Evolutionary conservation across 1,140 invertebrate species (phyloP).

Genomic region (Drosophila funebris): DNA sequence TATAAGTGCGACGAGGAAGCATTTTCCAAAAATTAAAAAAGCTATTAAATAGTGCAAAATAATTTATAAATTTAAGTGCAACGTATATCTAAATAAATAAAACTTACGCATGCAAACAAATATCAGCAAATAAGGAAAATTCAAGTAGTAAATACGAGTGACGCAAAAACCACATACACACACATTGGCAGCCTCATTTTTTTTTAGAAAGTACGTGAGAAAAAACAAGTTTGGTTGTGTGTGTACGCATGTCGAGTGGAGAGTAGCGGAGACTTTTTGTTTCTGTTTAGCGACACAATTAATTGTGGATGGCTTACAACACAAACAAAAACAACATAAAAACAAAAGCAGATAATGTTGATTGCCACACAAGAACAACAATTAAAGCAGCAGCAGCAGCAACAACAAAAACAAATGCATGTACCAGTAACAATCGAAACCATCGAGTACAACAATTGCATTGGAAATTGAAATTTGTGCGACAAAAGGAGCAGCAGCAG

Average conservation of each 20-base stretch:
- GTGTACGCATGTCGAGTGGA: slow-evolving; percentile 60
- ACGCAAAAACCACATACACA: slow-evolving; percentile 49
- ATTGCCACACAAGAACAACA: slow-evolving; percentile 45
- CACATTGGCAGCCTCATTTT: slow-evolving; percentile 43
- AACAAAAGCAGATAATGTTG: slow-evolving; percentile 56
- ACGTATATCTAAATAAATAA: slow-evolving; percentile 42
- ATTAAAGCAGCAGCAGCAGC: slow-evolving; percentile 43
- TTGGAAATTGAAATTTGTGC: slow-evolving; percentile 77
- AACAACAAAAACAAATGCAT: slow-evolving; percentile 44
- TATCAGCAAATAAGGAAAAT: slow-evolving; percentile 21
- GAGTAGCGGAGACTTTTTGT: slow-evolving; percentile 67
- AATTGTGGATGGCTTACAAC: slow-evolving; percentile 75
- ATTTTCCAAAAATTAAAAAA: slow-evolving; percentile 60
- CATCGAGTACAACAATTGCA: slow-evolving; percentile 66
- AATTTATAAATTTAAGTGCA: slow-evolving; percentile 64
- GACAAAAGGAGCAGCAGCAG: slow-evolving; percentile 50
- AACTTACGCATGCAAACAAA: slow-evolving; percentile 33
- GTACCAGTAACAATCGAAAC: slow-evolving; percentile 35
- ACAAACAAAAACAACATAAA: slow-evolving; percentile 43
- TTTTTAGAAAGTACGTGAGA: slow-evolving; percentile 71
- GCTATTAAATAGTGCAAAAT: slow-evolving; percentile 68
- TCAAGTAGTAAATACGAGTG: slow-evolving; percentile 36
- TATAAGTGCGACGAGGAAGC: slow-evolving; percentile 63
- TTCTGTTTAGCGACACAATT: slow-evolving; percentile 59
- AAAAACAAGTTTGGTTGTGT: slow-evolving; percentile 66